phyloP scores from a whole-genome alignment of 2,888 invertebrate species.

The Rhimphoctona megacephalus region DNA sequence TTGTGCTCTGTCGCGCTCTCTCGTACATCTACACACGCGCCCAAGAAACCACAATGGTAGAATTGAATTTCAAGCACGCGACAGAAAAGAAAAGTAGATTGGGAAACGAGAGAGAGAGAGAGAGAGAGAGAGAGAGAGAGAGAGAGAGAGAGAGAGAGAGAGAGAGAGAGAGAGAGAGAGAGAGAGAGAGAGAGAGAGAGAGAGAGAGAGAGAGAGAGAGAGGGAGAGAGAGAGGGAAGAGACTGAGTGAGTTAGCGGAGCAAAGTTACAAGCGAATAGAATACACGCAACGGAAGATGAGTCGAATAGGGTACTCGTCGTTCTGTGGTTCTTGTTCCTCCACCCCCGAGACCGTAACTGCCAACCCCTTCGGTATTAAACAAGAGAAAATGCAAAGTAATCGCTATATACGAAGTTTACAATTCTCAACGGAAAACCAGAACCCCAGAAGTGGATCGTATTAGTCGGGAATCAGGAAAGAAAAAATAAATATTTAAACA shows the following conservation, averaged over 20 bases:
- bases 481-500: conserved; percentile 12
- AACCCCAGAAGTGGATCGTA: conserved; percentile 32
- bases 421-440: conserved; percentile 34
- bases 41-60: conserved; percentile 78
- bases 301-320: conserved; percentile 48
- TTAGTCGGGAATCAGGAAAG: conserved; percentile 15
- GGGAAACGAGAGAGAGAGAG: conserved; percentile 11
- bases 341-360: conserved; percentile 47
- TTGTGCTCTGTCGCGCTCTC: conserved; percentile 69
- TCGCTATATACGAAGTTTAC: conserved; percentile 38
- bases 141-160: too few relatives aligned
- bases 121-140: conserved; percentile 28
- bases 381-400: conserved; percentile 60
- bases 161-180: too few relatives aligned
- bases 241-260: conserved; percentile 25
- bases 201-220: conserved; percentile 20
- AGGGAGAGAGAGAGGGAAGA: conserved; percentile 9
- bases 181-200: conserved; percentile 22
- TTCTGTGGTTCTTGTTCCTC: conserved; percentile 20
- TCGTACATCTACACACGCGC: conserved; percentile 45
- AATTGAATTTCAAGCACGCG: conserved; percentile 78
- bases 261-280: conserved; percentile 42
- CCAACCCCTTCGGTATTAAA: conserved; percentile 61
- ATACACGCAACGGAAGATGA: conserved; percentile 56
- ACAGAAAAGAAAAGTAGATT: conserved; percentile 50